These are phyloP conservation scores for Empidonax traillii DNA, from an alignment of 2,113 vertebrate species.

Conservation along the genomic window DNA sequence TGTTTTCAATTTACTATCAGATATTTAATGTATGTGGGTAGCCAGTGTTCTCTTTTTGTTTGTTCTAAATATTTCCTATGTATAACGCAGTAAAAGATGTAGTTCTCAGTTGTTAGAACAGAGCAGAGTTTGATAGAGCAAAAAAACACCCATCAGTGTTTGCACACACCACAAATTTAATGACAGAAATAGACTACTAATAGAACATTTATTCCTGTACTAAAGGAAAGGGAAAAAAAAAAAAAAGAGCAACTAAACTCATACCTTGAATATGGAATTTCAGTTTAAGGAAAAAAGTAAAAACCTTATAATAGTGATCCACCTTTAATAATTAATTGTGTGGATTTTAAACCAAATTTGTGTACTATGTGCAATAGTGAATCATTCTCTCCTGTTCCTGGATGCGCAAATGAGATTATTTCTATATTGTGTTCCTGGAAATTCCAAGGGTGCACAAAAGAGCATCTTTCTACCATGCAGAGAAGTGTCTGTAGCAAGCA, in stretches of 20 bases:
- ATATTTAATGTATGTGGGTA: background rate
- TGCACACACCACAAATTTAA: background rate
- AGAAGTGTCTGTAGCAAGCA: background rate
- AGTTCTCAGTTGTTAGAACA: background rate
- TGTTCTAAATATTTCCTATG: constrained; percentile 5
- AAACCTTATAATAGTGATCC: background rate
- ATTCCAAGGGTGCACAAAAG: background rate
- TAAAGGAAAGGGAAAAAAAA: background rate
- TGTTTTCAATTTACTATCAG: constrained; percentile 9
- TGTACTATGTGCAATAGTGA: background rate
- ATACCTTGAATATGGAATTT: background rate
- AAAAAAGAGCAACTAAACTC: background rate
- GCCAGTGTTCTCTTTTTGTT: background rate
- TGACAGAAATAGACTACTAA: background rate
- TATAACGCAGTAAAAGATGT: background rate
- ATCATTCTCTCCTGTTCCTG: background rate
- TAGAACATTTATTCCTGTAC: background rate
- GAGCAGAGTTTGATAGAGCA: background rate
- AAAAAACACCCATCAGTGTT: background rate
- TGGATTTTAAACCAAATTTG: background rate
- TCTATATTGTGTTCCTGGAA: background rate
- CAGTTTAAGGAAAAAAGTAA: background rate
- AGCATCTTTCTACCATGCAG: background rate
- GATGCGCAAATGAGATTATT: background rate
- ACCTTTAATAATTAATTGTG: background rate